These are phyloP conservation scores for Scotopteryx bipunctaria DNA, from an alignment of 2,888 invertebrate genomes.

Conservation along the genomic window DNA sequence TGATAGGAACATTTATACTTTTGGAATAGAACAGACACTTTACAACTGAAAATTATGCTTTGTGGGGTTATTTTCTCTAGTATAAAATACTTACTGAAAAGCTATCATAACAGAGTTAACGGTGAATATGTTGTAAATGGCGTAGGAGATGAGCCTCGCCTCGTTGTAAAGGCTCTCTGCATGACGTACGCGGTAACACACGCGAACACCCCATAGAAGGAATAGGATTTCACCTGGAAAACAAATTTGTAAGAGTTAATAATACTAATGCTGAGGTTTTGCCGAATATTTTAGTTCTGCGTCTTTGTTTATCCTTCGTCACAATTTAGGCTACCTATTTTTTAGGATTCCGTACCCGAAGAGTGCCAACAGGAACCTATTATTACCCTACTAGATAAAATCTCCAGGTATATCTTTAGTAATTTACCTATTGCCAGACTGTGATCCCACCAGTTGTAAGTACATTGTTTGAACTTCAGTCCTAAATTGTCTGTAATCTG, in stretches of 20 bases:
- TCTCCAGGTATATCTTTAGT: no score
- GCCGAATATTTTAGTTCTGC: no score
- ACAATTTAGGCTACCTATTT: no score
- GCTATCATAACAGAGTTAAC: slow-evolving; percentile 96
- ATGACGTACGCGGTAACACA: slow-evolving; percentile 93
- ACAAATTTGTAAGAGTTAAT: neutral
- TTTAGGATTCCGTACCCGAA: no score
- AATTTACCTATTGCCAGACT: slow-evolving; percentile 92
- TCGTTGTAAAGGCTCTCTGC: slow-evolving; percentile 97
- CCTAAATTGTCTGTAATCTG: slow-evolving; percentile 89
- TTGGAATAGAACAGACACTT: no score
- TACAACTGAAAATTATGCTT: no score
- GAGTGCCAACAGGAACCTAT: no score
- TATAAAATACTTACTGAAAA: slow-evolving; percentile 92
- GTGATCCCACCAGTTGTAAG: slow-evolving; percentile 97
- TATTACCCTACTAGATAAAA: no score
- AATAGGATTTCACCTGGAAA: slow-evolving; percentile 89
- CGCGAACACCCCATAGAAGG: slow-evolving; percentile 92
- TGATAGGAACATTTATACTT: no score
- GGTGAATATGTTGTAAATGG: slow-evolving; percentile 96
- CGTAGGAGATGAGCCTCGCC: slow-evolving; percentile 95
- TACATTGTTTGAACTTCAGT: slow-evolving; percentile 94
- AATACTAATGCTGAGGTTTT: no score
- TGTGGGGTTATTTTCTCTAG: no score
- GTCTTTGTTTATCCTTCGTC: no score